phyloP scores from a whole-genome alignment of 2,888 invertebrate genomes.

The Tholera decimalis region DNA sequence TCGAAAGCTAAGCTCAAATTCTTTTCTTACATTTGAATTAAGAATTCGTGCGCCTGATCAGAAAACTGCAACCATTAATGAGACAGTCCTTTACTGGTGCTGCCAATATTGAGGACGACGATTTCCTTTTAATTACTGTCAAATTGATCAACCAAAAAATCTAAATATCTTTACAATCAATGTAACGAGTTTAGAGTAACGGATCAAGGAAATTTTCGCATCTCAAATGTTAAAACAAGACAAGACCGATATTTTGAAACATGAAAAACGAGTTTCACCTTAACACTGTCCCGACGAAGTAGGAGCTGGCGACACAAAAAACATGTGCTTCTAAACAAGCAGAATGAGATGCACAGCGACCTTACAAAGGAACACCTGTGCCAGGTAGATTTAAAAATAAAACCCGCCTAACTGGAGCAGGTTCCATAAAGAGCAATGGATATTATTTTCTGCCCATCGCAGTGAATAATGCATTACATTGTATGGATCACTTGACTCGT shows the following conservation, averaged over 20 bases:
- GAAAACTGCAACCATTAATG: slow-evolving; percentile 27
- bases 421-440: slow-evolving; percentile 62
- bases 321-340: slow-evolving; percentile 57
- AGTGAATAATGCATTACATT: slow-evolving; percentile 47
- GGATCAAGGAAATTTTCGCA: slow-evolving; percentile 14
- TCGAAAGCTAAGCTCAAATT: slow-evolving; percentile 45
- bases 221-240: slow-evolving; percentile 5
- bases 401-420: slow-evolving; percentile 68
- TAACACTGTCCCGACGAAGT: slow-evolving; percentile 25
- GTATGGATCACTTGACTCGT: slow-evolving; percentile 26
- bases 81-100: slow-evolving; percentile 38
- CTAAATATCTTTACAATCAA: slow-evolving; percentile 36
- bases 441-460: slow-evolving; percentile 52
- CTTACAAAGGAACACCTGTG: slow-evolving; percentile 74
- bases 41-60: slow-evolving; percentile 34
- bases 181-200: slow-evolving; percentile 31
- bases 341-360: slow-evolving; percentile 68
- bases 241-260: slow-evolving; percentile 22
- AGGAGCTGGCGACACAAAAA: slow-evolving; percentile 50
- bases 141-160: slow-evolving; percentile 43
- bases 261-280: slow-evolving; percentile 35
- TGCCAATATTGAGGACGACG: slow-evolving; percentile 19
- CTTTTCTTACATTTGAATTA: slow-evolving; percentile 43
- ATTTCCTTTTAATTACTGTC: slow-evolving; percentile 44
- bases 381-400: slow-evolving; percentile 76